phyloP scores from a whole-genome alignment of 2,113 vertebrate species.

The Epinephelus moara region DNA sequence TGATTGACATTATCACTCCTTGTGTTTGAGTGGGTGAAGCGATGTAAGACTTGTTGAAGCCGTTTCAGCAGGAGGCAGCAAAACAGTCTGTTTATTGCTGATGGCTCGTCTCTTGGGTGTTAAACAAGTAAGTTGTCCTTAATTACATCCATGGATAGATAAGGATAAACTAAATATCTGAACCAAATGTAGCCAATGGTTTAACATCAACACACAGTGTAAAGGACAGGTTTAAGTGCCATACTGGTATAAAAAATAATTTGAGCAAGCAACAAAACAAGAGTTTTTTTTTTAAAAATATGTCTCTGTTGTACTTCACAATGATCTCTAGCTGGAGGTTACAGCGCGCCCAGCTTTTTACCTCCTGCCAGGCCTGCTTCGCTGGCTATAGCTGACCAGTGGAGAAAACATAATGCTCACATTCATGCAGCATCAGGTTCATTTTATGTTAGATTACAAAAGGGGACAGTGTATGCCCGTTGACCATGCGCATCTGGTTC shows the following conservation, averaged over 20 bases:
- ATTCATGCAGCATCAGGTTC: slow-evolving; percentile 67
- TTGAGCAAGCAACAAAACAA: background rate
- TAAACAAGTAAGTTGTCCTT: background rate
- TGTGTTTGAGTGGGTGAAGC: background rate
- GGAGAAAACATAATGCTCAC: slow-evolving; percentile 69
- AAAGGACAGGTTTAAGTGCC: background rate
- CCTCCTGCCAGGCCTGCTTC: slow-evolving; percentile 32
- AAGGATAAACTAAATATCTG: background rate
- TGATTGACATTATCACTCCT: background rate
- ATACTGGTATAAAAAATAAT: background rate
- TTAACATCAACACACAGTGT: background rate
- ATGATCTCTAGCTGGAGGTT: slow-evolving; percentile 34
- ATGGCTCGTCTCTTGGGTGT: background rate
- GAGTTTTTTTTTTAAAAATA: slow-evolving; percentile 19
- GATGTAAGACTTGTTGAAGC: background rate
- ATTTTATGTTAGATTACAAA: slow-evolving; percentile 72
- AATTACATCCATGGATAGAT: background rate
- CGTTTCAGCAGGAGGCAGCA: background rate
- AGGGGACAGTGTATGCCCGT: slow-evolving; percentile 54
- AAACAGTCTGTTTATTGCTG: background rate
- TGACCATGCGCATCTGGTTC: slow-evolving; percentile 62
- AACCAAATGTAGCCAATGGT: background rate
- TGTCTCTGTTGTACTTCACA: slow-evolving; percentile 23
- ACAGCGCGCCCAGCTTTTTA: slow-evolving; percentile 39
- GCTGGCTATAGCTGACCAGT: slow-evolving; percentile 60